Evolutionary conservation across 1,140 invertebrate genomes (phyloP).

Genomic region (Conus betulinus): DNA sequence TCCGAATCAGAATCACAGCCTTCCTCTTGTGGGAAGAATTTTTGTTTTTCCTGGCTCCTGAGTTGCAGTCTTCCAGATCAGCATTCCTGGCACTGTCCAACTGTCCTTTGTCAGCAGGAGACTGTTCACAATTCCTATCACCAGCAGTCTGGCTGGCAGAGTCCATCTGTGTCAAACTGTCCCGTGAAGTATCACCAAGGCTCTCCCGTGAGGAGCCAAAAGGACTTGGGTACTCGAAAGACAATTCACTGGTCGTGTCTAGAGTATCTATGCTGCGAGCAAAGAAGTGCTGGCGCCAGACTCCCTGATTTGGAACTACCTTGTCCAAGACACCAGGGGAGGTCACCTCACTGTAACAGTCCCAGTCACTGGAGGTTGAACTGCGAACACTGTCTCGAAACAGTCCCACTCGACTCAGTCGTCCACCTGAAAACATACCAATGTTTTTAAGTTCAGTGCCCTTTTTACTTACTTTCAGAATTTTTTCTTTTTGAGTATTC

Average conservation of each 20-base stretch:
- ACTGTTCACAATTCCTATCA: neutral
- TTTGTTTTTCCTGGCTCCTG: neutral
- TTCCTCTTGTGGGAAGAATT: neutral
- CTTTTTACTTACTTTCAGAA: too few relatives aligned
- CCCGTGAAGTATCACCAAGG: neutral
- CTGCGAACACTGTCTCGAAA: conserved; percentile 38
- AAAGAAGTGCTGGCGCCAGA: conserved; percentile 34
- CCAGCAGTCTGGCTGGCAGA: neutral
- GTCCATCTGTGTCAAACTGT: conserved; percentile 10
- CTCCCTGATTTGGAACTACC: conserved; percentile 8
- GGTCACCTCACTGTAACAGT: conserved; percentile 47
- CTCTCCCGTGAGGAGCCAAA: conserved; percentile 14
- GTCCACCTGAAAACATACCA: conserved; percentile 19
- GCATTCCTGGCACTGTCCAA: neutral
- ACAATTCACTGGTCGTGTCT: conserved; percentile 38
- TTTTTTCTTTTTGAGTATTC: too few relatives aligned
- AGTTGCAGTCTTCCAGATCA: neutral
- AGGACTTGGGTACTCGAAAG: conserved; percentile 26
- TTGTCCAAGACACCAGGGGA: conserved; percentile 32
- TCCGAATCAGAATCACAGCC: neutral
- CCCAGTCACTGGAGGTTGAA: conserved; percentile 51
- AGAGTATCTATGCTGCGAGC: conserved; percentile 24
- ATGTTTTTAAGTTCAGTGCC: too few relatives aligned
- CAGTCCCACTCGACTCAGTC: conserved; percentile 19
- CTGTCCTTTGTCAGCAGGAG: neutral